These are phyloP conservation scores for Vesta saturnalis DNA, from an alignment of 2,888 invertebrate species.

Conservation along the genomic window DNA sequence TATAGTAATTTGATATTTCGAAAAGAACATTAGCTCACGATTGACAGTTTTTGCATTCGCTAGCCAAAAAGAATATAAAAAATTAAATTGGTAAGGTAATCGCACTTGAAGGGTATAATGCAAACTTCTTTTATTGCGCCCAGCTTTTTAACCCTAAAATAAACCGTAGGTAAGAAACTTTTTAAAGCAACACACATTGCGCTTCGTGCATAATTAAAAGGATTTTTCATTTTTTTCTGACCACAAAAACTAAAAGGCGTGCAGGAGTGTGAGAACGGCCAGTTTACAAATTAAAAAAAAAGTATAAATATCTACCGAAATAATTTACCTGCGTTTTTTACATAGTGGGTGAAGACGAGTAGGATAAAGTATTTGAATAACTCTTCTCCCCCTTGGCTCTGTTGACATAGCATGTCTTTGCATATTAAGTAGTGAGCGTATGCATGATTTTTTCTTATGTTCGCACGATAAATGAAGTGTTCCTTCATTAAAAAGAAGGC, in stretches of 20 bases:
- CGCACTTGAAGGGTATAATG: too few relatives aligned
- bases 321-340: constrained; percentile 60
- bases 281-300: constrained; percentile 56
- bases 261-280: constrained; percentile 57
- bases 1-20: too few relatives aligned
- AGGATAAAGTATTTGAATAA: constrained; percentile 35
- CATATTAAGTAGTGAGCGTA: constrained; percentile 59
- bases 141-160: background rate
- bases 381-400: constrained; percentile 48
- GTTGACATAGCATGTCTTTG: constrained; percentile 63
- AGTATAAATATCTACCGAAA: constrained; percentile 45
- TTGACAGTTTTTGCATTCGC: too few relatives aligned
- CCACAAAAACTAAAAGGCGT: constrained; percentile 46
- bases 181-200: constrained; percentile 25
- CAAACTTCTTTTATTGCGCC: too few relatives aligned
- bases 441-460: constrained; percentile 57
- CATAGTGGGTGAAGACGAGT: constrained; percentile 55
- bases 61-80: too few relatives aligned
- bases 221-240: constrained; percentile 53
- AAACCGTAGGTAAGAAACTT: constrained; percentile 21
- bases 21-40: too few relatives aligned
- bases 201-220: constrained; percentile 52
- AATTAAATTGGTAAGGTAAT: too few relatives aligned
- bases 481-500: constrained; percentile 38
- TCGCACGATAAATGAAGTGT: constrained; percentile 59